Evolutionary conservation across 2,113 vertebrate species (phyloP).

Genomic region (Rhineura floridana): DNA sequence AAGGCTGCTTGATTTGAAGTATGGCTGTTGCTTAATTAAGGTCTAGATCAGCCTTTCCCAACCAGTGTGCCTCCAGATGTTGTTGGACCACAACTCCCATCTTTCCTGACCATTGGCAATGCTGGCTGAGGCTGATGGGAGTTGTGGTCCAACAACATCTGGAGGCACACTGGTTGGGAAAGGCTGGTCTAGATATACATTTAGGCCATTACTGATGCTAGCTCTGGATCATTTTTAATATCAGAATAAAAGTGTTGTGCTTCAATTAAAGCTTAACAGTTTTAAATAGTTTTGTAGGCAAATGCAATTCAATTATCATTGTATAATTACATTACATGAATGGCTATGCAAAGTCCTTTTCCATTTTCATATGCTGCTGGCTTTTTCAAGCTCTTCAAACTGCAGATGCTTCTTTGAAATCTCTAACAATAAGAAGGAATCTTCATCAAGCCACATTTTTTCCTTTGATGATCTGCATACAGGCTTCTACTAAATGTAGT

Average conservation of each 20-base stretch:
- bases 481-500: neutral
- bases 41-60: too few relatives aligned
- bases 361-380: slow-evolving; percentile 24
- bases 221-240: neutral
- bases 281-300: neutral
- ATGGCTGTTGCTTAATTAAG: neutral
- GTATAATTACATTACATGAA: neutral
- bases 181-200: neutral
- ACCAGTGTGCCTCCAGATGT: too few relatives aligned
- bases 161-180: too few relatives aligned
- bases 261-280: slow-evolving; percentile 7
- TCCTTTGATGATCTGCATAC: neutral
- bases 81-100: too few relatives aligned
- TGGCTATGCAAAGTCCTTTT: neutral
- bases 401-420: slow-evolving; percentile 27
- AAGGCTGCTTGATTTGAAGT: neutral
- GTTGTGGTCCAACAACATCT: too few relatives aligned
- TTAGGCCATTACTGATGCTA: neutral
- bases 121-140: too few relatives aligned
- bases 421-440: slow-evolving; percentile 9
- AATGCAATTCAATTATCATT: neutral
- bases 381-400: slow-evolving; percentile 29
- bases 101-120: too few relatives aligned
- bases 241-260: neutral
- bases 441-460: slow-evolving; percentile 4